Base-by-base conservation (phyloP, 2,113 vertebrate genomes). In the Rhinoptilus africanus region DNA sequence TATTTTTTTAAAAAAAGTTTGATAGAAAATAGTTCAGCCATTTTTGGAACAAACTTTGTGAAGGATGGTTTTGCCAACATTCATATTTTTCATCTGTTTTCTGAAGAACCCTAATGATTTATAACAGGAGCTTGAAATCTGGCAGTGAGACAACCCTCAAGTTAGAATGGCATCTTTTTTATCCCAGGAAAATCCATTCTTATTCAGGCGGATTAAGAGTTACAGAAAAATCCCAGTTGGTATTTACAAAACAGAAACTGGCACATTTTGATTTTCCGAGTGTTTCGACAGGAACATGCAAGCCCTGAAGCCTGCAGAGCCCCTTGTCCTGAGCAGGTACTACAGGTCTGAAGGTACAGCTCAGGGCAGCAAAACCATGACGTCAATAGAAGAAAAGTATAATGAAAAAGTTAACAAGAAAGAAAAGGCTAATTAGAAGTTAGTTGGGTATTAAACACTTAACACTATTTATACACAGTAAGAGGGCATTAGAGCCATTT, bases 51-150 rank as follows among this genome's bases (percentile, higher is more conserved):
- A 88, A 93, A 53, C 17, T 43, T 89, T 56, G 32, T 43, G 47
- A 57, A 37, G 13, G 21, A 51, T 24, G 2, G 3, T 72, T 97
- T 77, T 8, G 9, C 72, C 79, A 94, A 75, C 60, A 47, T 60
- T 77, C 51, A 22, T 71, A 43, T 60, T 93, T 95, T 93, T 90
- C 34, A 53, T 72, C 43, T 88, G 35, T 89, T 92, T 94, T 93
- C 69, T 81, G 47, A 95, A 88, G 22, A 85, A 35, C 60, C 56
- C 32, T 28, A 51, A 59, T 62, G 73, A 92, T 89, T 81, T 92
- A 68, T 75, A 92, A 67, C 11, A 79, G 48, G 12, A 89, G 73
- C 48, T 76, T 92, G 66, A 92, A 86, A 92, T 72, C 69, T 94
- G 88, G 80, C 92, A 94, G 45, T 0, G 1, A 75, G 53, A 89